phyloP scores from a whole-genome alignment of 2,113 vertebrate species.

The Nipponia nippon region DNA sequence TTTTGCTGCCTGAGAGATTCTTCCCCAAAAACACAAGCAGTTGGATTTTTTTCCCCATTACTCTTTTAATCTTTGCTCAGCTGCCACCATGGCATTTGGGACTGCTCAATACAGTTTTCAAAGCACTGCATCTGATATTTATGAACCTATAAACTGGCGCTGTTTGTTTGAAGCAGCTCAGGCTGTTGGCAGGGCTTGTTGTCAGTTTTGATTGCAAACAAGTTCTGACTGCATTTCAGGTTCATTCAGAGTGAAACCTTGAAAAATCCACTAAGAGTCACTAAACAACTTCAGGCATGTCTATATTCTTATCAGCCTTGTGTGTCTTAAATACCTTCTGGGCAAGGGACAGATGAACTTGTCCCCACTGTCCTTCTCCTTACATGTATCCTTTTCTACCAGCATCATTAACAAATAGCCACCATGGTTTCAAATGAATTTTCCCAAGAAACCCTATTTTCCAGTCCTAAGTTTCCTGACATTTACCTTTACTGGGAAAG shows the following conservation, averaged over 20 bases:
- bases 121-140: constrained; percentile 37
- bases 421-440: not conserved
- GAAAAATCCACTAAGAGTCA: not conserved
- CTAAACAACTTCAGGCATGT: not conserved
- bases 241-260: constrained; percentile 32
- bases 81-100: constrained; percentile 4
- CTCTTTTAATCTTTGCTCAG: constrained; percentile 24
- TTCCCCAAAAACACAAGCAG: not conserved
- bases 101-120: constrained; percentile 18
- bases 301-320: not conserved
- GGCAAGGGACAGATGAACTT: not conserved
- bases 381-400: not conserved
- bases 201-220: not conserved
- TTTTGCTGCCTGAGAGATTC: not conserved
- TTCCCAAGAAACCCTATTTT: not conserved
- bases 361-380: not conserved
- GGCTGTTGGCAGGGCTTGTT: constrained; percentile 1
- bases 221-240: constrained; percentile 32
- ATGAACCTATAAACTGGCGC: constrained; percentile 29
- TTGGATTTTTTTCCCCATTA: not conserved
- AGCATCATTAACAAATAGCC: not conserved
- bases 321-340: not conserved
- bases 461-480: not conserved
- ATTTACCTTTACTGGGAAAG: not conserved
- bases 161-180: constrained; percentile 20